Conservation (phyloP, 2,888 invertebrate genomes). For the Eutolmus rufibarbis region DNA sequence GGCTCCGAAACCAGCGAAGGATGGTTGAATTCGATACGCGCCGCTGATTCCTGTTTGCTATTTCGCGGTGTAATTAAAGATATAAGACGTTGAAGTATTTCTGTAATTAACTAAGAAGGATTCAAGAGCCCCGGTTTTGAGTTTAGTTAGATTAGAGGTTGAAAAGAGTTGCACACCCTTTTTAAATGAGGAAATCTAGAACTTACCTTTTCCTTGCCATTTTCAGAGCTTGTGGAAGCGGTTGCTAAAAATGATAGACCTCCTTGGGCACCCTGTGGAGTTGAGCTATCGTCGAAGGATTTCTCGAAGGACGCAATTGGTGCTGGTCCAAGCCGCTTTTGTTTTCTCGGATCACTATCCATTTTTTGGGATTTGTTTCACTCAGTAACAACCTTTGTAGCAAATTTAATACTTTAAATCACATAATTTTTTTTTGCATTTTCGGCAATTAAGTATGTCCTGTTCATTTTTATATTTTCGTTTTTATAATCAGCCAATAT, state of each 20-base stretch:
- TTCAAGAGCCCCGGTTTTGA: background rate
- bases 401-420: background rate
- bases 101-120: background rate
- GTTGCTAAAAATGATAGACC: background rate
- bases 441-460: background rate
- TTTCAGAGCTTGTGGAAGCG: background rate
- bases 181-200: background rate
- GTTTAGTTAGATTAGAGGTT: background rate
- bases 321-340: constrained; percentile 88
- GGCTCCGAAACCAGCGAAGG: background rate
- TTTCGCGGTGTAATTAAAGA: background rate
- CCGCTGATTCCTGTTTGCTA: background rate
- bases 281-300: constrained; percentile 59
- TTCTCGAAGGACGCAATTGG: constrained; percentile 92
- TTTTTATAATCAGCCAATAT: background rate
- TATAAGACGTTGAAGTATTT: background rate
- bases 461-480: background rate
- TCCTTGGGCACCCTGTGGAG: background rate
- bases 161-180: background rate
- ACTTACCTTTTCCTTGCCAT: background rate
- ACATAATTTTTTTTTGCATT: background rate
- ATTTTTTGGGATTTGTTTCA: background rate
- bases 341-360: constrained; percentile 60
- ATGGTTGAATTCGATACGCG: background rate
- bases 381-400: background rate